Conservation (phyloP, 2,888 invertebrate species). For the Lasius fuliginosus region DNA sequence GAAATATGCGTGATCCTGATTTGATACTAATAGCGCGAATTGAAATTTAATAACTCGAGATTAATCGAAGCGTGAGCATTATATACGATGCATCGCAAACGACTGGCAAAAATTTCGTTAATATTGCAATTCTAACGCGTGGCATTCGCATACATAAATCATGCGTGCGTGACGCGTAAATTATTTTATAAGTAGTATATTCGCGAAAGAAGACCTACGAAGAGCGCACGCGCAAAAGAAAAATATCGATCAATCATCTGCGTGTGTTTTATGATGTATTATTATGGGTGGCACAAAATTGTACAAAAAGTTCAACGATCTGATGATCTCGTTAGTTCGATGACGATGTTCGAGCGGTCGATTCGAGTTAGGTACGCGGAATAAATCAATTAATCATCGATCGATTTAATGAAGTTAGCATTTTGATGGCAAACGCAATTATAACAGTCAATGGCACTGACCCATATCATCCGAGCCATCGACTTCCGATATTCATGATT, state of each 20-base stretch:
- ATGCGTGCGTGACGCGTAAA: constrained; percentile 2
- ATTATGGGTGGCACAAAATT: constrained; percentile 23
- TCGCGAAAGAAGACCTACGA: constrained; percentile 1
- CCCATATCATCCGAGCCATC: constrained; percentile 69
- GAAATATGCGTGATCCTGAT: not conserved
- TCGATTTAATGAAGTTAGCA: constrained; percentile 77
- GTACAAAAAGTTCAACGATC: constrained; percentile 24
- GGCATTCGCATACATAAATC: not conserved
- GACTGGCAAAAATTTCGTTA: constrained; percentile 10
- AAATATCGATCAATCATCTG: constrained; percentile 43
- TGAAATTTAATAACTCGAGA: not conserved
- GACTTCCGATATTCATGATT: not conserved
- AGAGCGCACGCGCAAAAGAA: not conserved
- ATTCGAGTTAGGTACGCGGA: constrained; percentile 16
- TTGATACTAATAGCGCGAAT: not conserved
- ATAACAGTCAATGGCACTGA: constrained; percentile 78
- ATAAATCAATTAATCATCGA: constrained; percentile 58
- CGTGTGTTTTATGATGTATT: constrained; percentile 23
- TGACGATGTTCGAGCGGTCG: constrained; percentile 15
- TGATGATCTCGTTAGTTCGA: constrained; percentile 19
- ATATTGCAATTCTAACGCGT: not conserved
- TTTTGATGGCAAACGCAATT: constrained; percentile 76
- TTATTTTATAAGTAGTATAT: constrained; percentile 20
- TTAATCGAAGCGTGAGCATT: not conserved
- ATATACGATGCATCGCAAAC: not conserved